Evolutionary conservation across 2,888 invertebrate species (phyloP).

Genomic region (Protonemura montana): DNA sequence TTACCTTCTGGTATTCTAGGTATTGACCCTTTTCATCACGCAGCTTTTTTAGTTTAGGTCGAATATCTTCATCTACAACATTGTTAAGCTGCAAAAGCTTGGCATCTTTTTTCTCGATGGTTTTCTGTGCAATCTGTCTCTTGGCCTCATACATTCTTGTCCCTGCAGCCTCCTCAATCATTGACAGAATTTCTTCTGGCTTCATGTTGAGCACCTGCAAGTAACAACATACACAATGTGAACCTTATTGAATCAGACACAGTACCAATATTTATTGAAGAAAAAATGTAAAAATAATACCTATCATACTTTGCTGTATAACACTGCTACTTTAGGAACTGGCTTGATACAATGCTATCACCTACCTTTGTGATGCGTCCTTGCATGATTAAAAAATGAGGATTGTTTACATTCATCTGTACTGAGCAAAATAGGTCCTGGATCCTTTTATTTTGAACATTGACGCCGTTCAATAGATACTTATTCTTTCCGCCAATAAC

Average conservation of each 20-base stretch:
- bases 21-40: slow-evolving; percentile 85
- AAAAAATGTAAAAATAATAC: too few relatives aligned
- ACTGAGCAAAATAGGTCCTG: slow-evolving; percentile 96
- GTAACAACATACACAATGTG: too few relatives aligned
- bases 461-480: slow-evolving; percentile 92
- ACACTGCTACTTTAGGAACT: too few relatives aligned
- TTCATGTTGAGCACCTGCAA: slow-evolving; percentile 92
- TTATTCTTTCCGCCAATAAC: slow-evolving; percentile 89
- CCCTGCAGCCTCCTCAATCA: slow-evolving; percentile 99
- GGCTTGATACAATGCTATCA: too few relatives aligned
- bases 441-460: slow-evolving; percentile 88
- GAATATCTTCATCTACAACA: slow-evolving; percentile 84
- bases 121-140: slow-evolving; percentile 82
- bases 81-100: slow-evolving; percentile 86
- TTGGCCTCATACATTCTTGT: slow-evolving; percentile 97
- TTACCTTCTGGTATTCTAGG: slow-evolving; percentile 83
- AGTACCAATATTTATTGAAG: too few relatives aligned
- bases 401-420: slow-evolving; percentile 98
- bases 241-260: too few relatives aligned
- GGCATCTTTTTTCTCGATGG: slow-evolving; percentile 91
- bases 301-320: too few relatives aligned
- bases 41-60: slow-evolving; percentile 86
- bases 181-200: slow-evolving; percentile 92
- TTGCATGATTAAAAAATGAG: slow-evolving; percentile 99
- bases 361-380: slow-evolving; percentile 89